phyloP scores from a whole-genome alignment of 2,797 vertebrate species.

The Pangasius larnaudii region DNA sequence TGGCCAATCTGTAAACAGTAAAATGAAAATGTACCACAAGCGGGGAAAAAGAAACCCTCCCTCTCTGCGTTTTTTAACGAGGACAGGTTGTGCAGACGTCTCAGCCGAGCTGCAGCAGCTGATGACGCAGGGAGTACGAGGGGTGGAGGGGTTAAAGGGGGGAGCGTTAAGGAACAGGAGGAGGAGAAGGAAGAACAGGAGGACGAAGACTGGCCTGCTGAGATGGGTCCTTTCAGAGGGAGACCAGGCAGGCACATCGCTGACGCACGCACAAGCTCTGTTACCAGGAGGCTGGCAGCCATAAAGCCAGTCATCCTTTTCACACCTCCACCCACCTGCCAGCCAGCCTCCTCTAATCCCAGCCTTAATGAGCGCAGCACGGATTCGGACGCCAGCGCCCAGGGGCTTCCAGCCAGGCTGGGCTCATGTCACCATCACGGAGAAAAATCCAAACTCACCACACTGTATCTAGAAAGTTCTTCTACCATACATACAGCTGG shows the following conservation, averaged over 20 bases:
- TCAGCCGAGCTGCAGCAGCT: slow-evolving; percentile 22
- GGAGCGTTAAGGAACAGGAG: slow-evolving; percentile 13
- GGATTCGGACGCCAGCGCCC: slow-evolving; percentile 21
- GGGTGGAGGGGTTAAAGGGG: slow-evolving; percentile 25
- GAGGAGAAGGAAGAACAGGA: slow-evolving; percentile 30
- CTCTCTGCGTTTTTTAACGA: slow-evolving; percentile 32
- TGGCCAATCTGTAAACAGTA: not conserved
- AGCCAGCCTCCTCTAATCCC: slow-evolving; percentile 60
- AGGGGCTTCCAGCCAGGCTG: slow-evolving; percentile 28
- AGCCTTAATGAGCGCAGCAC: slow-evolving; percentile 54
- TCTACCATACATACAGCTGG: not conserved
- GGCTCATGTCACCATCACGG: slow-evolving; percentile 19
- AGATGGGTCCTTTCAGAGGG: slow-evolving; percentile 45
- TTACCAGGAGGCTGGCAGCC: slow-evolving; percentile 58
- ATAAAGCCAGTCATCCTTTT: slow-evolving; percentile 62
- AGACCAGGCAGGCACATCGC: slow-evolving; percentile 42
- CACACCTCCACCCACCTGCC: slow-evolving; percentile 50
- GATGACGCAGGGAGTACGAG: slow-evolving; percentile 42
- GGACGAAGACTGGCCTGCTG: slow-evolving; percentile 44
- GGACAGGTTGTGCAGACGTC: slow-evolving; percentile 44
- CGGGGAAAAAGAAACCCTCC: not conserved
- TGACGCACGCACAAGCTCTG: slow-evolving; percentile 49
- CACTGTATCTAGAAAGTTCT: not conserved
- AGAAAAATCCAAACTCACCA: slow-evolving; percentile 1
- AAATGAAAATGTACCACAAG: not conserved